These are phyloP conservation scores for Thripadectes ignobilis DNA, from an alignment of 2,797 vertebrate genomes.

Conservation along the genomic window DNA sequence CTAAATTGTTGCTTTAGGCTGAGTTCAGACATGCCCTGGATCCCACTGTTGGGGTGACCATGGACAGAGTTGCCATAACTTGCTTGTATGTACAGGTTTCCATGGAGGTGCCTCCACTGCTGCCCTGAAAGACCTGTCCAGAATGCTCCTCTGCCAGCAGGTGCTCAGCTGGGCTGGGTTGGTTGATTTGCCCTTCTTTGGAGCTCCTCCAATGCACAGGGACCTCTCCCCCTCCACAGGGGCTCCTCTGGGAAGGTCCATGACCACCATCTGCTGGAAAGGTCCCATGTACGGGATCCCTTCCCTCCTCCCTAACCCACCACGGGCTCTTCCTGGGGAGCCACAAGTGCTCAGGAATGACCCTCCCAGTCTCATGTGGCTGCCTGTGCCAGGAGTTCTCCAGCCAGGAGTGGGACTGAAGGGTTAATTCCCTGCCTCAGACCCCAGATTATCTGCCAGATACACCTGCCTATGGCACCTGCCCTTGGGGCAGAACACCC, in stretches of 20 bases:
- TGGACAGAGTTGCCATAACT: neutral
- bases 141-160: neutral
- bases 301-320: neutral
- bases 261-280: constrained; percentile 59
- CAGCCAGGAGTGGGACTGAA: neutral
- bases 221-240: neutral
- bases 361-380: neutral
- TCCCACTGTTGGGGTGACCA: neutral
- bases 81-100: neutral
- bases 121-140: neutral
- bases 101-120: neutral
- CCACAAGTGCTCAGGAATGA: neutral
- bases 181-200: neutral
- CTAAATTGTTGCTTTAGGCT: neutral
- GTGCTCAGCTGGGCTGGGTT: neutral
- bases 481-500: neutral
- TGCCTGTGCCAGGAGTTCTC: neutral
- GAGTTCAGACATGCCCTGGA: neutral
- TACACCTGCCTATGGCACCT: neutral
- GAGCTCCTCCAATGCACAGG: neutral
- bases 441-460: rapidly evolving
- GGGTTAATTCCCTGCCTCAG: neutral
- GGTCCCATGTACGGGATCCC: neutral
- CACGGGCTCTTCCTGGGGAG: neutral
- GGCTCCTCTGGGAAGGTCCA: neutral